Percentiles rank a stretch among this genome's conserved stretches.
Conservation (phyloP, 2,888 invertebrate genomes). For the Calliopum simillimum region DNA sequence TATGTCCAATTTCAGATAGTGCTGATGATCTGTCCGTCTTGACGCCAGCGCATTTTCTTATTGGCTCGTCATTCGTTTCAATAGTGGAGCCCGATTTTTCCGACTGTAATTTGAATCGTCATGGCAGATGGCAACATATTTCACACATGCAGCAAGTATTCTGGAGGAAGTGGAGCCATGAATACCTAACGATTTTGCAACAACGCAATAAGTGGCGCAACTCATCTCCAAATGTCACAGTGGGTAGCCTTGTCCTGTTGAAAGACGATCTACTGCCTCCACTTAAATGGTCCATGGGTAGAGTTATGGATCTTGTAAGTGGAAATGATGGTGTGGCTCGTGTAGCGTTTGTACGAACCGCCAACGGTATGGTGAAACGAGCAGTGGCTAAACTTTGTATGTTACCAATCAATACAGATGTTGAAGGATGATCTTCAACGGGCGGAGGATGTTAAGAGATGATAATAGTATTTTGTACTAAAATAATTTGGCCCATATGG, state of each 20-base stretch:
- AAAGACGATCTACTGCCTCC: neutral
- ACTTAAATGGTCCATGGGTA: too few relatives aligned
- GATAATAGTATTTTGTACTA: too few relatives aligned
- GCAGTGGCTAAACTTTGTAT: too few relatives aligned
- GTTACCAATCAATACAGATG: too few relatives aligned
- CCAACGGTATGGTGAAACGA: too few relatives aligned
- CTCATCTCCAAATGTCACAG: constrained; percentile 9
- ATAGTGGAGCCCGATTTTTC: constrained; percentile 16
- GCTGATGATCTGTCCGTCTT: constrained; percentile 42
- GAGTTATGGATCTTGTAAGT: too few relatives aligned
- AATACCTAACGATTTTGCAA: constrained; percentile 38
- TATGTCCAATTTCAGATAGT: constrained; percentile 45
- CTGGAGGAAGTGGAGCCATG: constrained; percentile 41
- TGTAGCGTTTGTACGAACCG: too few relatives aligned
- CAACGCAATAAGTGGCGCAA: constrained; percentile 42
- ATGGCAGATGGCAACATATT: constrained; percentile 38
- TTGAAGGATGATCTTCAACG: neutral
- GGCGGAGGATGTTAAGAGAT: neutral
- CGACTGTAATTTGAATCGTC: too few relatives aligned
- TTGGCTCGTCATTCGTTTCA: constrained; percentile 40
- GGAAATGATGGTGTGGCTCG: too few relatives aligned
- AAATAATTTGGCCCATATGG: too few relatives aligned
- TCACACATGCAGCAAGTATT: constrained; percentile 41
- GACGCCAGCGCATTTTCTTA: constrained; percentile 42
- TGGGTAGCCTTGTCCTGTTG: constrained; percentile 30